Conservation (phyloP, 2,888 invertebrate species). For the Caenorhabditis sp. region DNA sequence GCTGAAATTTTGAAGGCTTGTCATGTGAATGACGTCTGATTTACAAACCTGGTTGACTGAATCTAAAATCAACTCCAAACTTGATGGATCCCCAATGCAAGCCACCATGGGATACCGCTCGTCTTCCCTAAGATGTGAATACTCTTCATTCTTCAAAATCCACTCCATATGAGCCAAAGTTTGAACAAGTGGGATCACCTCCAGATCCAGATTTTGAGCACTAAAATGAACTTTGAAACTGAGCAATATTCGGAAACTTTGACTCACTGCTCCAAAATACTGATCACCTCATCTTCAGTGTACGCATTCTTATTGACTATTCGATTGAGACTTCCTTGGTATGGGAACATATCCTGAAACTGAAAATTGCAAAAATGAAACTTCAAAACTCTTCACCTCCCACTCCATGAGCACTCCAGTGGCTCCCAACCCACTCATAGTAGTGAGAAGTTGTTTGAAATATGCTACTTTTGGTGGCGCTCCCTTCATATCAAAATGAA, state of each 20-base stretch:
- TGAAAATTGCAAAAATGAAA: too few relatives aligned
- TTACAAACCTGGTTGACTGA: slow-evolving; percentile 69
- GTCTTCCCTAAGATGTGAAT: slow-evolving; percentile 85
- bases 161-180: slow-evolving; percentile 92
- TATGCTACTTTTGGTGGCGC: slow-evolving; percentile 84
- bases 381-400: too few relatives aligned
- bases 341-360: slow-evolving; percentile 91
- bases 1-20: slow-evolving; percentile 39
- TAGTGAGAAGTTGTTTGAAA: slow-evolving; percentile 86
- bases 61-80: slow-evolving; percentile 83
- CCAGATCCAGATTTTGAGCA: slow-evolving; percentile 85
- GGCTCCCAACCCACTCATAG: slow-evolving; percentile 86
- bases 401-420: slow-evolving; percentile 91
- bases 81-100: slow-evolving; percentile 82
- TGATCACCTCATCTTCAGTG: slow-evolving; percentile 87
- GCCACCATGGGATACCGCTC: slow-evolving; percentile 71
- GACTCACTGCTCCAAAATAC: slow-evolving; percentile 78
- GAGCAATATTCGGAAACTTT: background rate
- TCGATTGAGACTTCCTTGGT: slow-evolving; percentile 86
- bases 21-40: background rate
- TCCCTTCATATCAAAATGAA: slow-evolving; percentile 69
- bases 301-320: slow-evolving; percentile 88
- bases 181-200: slow-evolving; percentile 90
- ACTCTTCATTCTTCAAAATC: slow-evolving; percentile 88
- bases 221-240: slow-evolving; percentile 74